Base-by-base conservation (phyloP, 64 coral and sea anemone genomes). In the Montipora sp. region DNA sequence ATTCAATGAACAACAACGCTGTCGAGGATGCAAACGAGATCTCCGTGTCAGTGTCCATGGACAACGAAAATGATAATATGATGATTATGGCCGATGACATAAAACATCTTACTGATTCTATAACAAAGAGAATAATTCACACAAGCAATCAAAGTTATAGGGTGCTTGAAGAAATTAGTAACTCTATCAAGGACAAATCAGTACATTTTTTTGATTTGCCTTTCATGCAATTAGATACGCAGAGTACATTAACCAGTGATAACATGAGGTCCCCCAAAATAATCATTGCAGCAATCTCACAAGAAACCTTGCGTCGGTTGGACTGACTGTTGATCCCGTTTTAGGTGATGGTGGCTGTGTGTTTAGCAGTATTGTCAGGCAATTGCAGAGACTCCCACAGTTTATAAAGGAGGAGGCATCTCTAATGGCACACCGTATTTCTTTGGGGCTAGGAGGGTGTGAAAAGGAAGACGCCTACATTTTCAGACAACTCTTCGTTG, bases 401-500 rank as follows among this genome's bases (percentile, higher is more conserved):
- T 87, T 55, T 18, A 75, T 55, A 7, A 10, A 55, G 1, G 10
- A 55, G 5, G 51, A 55, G 4, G 6, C 51, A 7, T 55, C 51
- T 55, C 51, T 55, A 7, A 55, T 55, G 51, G 51, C 1, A 10
- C 51, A 55, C 51, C 51, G 5, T 55, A 10, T 55, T 7, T 5
- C 5, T 55, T 55, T 55, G 27, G 27, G 84, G 48, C 47, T 21
- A 48, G 51, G 55, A 53, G 22, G n/a, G 11, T 15, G 53, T 77
- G 16, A 48, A 20, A 8, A 70, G 43, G 78, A 82, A 3, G 89
- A 90, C 51, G 78, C 61, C 2, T 49, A 27, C 50, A 43, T 0
- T 1, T 69, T 90, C 19, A 77, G 89, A 19, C 48, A 87, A 63
- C 49, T 71, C 19, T 87, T 87, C 63, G 67, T 87, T 1, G 27